Evolutionary conservation across 2,797 vertebrate genomes (phyloP).

Genomic region (Margarornis squamiger): DNA sequence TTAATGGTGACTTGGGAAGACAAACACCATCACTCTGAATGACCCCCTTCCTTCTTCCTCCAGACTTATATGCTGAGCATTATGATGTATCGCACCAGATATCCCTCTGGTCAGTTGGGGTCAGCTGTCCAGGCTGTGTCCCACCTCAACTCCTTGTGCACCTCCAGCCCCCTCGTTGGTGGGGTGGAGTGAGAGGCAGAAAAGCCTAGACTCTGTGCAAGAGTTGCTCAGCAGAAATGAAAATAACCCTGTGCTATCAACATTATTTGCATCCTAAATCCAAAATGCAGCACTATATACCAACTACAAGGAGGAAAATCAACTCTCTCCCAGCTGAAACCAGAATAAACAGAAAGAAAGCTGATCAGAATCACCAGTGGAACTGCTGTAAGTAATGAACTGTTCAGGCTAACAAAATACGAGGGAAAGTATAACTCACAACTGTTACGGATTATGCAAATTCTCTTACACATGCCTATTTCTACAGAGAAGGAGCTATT

Average conservation of each 20-base stretch:
- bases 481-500: not conserved
- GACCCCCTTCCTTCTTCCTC: not conserved
- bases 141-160: not conserved
- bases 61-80: not conserved
- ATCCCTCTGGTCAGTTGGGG: not conserved
- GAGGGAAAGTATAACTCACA: not conserved
- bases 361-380: not conserved
- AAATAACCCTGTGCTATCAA: not conserved
- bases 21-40: not conserved
- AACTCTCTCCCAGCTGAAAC: not conserved
- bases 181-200: not conserved
- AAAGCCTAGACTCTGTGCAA: not conserved
- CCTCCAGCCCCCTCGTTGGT: not conserved
- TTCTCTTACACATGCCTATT: not conserved
- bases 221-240: not conserved
- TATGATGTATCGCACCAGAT: not conserved
- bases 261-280: not conserved
- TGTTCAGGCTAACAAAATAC: not conserved
- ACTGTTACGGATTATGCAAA: constrained; percentile 3
- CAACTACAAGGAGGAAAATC: not conserved
- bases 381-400: not conserved
- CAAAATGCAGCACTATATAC: not conserved
- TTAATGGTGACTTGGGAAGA: not conserved
- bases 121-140: not conserved
- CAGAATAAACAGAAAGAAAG: not conserved